Evolutionary conservation across 2,888 invertebrate genomes (phyloP).

Genomic region (Drosophila aldrichi): DNA sequence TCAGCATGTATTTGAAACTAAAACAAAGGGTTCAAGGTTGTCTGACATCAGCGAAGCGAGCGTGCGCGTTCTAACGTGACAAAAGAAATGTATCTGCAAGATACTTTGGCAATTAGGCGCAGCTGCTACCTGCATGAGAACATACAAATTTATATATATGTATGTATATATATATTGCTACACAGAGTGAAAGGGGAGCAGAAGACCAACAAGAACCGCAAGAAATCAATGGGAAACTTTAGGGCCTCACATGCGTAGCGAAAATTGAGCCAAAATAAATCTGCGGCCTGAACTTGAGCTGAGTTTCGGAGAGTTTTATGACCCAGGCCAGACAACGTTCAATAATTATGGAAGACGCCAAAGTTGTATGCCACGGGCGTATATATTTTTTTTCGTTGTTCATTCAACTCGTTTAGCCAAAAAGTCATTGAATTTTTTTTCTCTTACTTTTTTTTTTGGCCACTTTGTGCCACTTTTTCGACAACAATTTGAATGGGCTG

Average conservation of each 20-base stretch:
- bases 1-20: slow-evolving; percentile 47
- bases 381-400: slow-evolving; percentile 22
- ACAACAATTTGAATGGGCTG: slow-evolving; percentile 40
- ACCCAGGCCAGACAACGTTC: slow-evolving; percentile 46
- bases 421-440: slow-evolving; percentile 58
- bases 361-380: slow-evolving; percentile 44
- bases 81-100: slow-evolving; percentile 76
- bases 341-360: slow-evolving; percentile 63
- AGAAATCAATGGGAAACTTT: slow-evolving; percentile 42
- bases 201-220: slow-evolving; percentile 24
- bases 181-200: slow-evolving; percentile 37
- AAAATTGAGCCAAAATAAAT: slow-evolving; percentile 54
- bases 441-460: slow-evolving; percentile 5
- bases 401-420: slow-evolving; percentile 51
- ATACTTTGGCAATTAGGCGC: slow-evolving; percentile 74
- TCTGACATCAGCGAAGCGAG: slow-evolving; percentile 67
- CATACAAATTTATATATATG: slow-evolving; percentile 19
- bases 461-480: slow-evolving; percentile 64
- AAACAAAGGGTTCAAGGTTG: slow-evolving; percentile 76
- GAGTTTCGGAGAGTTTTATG: slow-evolving; percentile 53
- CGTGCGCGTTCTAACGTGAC: slow-evolving; percentile 68
- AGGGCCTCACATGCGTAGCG: slow-evolving; percentile 36
- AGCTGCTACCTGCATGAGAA: slow-evolving; percentile 72
- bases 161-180: slow-evolving; percentile 16
- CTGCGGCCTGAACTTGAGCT: slow-evolving; percentile 60